Base-by-base conservation (phyloP, 2,113 vertebrate genomes). In the Calidris pugnax region DNA sequence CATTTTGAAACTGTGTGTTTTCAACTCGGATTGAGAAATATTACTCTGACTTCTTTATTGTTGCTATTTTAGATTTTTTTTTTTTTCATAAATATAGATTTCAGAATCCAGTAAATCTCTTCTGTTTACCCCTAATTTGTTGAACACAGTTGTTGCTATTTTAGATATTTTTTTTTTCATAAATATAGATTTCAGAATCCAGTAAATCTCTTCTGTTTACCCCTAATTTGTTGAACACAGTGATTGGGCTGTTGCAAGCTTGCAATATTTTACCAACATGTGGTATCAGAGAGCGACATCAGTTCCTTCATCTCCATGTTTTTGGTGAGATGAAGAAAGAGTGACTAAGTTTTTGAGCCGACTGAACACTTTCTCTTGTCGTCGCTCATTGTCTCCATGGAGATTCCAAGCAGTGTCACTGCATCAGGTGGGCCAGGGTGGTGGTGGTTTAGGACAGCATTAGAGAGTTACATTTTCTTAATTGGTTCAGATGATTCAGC, bases 281-380 rank as follows among this genome's bases (percentile, higher is more conserved):
- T 45, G 50, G 50, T 43, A 14, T 6, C 4, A 2, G 35, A 39
- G 20, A 35, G 35, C 33, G 23, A 11, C 0, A 3, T 30, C n/a
- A 14, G 3, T 7, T 48, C 14, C 10, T 74, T 30, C 17, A 7
- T 59, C 22, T 93, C 48, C 1, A 0, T 20, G 4, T 0, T 3
- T 51, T 83, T 45, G 7, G 47, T 48, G 41, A 50, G 32, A 23
- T 12, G 6, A 53, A 14, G 55, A 39, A 50, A 51, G 12, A 60
- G 24, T 12, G 22, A 3, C 6, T 24, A 1, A 27, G 20, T 45
- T 66, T 75, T 37, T 41, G 22, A 77, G n/a, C 19, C 28, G 6
- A 1, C 37, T 41, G 32, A 57, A 20, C 0, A 0, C 8, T 69
- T 66, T 43, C 23, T 41, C 43, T 55, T 57, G 53, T n/a, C 32